Percentiles rank a stretch among this genome's conserved stretches.
phyloP scores from a whole-genome alignment of 1,140 invertebrate species.

The Sinonovacula constricta region DNA sequence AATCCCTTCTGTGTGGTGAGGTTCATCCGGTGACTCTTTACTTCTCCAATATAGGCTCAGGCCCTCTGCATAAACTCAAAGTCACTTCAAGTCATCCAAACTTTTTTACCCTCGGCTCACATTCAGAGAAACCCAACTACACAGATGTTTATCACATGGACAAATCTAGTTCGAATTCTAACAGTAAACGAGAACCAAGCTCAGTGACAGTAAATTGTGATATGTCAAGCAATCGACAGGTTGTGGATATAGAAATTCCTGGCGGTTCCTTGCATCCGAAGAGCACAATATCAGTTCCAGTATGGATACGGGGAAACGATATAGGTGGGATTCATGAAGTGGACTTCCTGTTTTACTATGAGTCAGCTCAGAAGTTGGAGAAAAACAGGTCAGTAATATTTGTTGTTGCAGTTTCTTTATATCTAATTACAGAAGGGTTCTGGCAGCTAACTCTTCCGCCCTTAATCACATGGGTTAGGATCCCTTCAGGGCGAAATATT shows the following conservation, averaged over 20 bases:
- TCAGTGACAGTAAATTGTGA: constrained; percentile 34
- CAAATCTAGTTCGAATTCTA: constrained; percentile 17
- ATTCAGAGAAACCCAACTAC: constrained; percentile 68
- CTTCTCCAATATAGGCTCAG: constrained; percentile 85
- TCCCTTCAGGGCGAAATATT: too few relatives aligned
- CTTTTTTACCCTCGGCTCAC: constrained; percentile 81
- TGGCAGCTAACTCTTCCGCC: too few relatives aligned
- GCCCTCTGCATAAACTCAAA: constrained; percentile 83
- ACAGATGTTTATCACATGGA: constrained; percentile 66
- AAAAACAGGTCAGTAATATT: constrained; percentile 73
- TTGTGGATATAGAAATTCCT: constrained; percentile 66
- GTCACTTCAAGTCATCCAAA: constrained; percentile 85
- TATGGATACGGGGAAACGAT: constrained; percentile 86
- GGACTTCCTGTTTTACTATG: constrained; percentile 87
- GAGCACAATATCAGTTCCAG: constrained; percentile 81
- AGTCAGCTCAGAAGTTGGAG: constrained; percentile 80
- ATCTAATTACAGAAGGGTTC: neutral
- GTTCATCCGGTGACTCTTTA: constrained; percentile 84
- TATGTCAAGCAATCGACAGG: constrained; percentile 43
- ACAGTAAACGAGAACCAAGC: constrained; percentile 23
- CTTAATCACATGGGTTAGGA: too few relatives aligned
- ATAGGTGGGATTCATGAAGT: constrained; percentile 83
- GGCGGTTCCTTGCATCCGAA: constrained; percentile 80
- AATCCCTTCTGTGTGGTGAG: constrained; percentile 86
- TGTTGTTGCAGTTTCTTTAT: neutral